Evolutionary conservation across 2,888 invertebrate genomes (phyloP).

Genomic region (Rhorus exstirpatorius): DNA sequence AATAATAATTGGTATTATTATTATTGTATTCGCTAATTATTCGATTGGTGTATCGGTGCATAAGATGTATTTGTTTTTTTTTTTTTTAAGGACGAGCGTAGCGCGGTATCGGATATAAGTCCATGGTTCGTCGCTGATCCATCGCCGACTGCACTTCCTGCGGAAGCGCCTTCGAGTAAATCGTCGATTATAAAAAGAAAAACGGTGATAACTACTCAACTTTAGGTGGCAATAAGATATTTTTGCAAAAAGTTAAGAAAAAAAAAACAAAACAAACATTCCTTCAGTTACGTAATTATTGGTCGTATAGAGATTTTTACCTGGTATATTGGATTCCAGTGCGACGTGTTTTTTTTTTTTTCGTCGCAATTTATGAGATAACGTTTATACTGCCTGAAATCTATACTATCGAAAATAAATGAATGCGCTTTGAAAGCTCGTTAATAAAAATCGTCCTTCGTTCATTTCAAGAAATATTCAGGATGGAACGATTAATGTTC

Average conservation of each 20-base stretch:
- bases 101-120: constrained; percentile 85
- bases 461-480: neutral
- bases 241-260: constrained; percentile 32
- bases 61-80: too few relatives aligned
- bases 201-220: constrained; percentile 95
- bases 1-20: too few relatives aligned
- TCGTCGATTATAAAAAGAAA: constrained; percentile 92
- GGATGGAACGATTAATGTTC: neutral
- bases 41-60: too few relatives aligned
- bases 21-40: too few relatives aligned
- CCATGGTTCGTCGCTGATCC: constrained; percentile 93
- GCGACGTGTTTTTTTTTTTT: constrained; percentile 61
- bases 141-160: constrained; percentile 88
- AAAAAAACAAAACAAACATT: constrained; percentile 48
- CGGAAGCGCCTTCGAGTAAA: constrained; percentile 88
- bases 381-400: constrained; percentile 66
- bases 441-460: constrained; percentile 16
- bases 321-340: constrained; percentile 67
- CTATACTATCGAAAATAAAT: constrained; percentile 38
- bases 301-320: constrained; percentile 62
- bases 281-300: constrained; percentile 60
- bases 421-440: constrained; percentile 53
- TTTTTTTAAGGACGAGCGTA: constrained; percentile 87
- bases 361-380: constrained; percentile 60
- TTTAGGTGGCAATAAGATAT: constrained; percentile 85